A percentile compares a stretch with the other conserved stretches of the same genome.
phyloP scores from a whole-genome alignment of 2,888 invertebrate genomes.

The Pheosia tremula region DNA sequence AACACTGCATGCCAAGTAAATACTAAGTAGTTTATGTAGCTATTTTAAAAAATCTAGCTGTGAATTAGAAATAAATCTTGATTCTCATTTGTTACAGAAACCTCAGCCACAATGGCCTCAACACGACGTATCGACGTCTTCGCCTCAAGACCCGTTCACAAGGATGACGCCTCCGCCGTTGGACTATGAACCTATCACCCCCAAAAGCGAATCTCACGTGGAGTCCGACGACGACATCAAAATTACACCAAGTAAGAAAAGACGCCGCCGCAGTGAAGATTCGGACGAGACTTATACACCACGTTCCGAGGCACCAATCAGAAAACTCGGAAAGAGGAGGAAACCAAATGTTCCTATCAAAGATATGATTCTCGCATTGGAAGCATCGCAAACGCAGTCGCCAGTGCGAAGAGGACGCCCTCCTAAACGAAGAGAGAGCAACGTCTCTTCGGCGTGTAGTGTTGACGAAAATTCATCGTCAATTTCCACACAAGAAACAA shows the following conservation, averaged over 20 bases:
- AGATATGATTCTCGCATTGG: slow-evolving; percentile 72
- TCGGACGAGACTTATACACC: slow-evolving; percentile 77
- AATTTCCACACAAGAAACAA: slow-evolving; percentile 72
- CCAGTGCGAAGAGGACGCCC: slow-evolving; percentile 80
- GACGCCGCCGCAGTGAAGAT: slow-evolving; percentile 68
- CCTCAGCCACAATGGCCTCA: slow-evolving; percentile 45
- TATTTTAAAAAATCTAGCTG: not conserved
- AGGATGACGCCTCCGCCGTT: slow-evolving; percentile 52
- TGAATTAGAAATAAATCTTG: not conserved
- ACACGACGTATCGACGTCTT: slow-evolving; percentile 32
- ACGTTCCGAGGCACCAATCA: slow-evolving; percentile 56
- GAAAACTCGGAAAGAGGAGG: slow-evolving; percentile 61
- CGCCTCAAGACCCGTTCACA: slow-evolving; percentile 38
- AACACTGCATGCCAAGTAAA: no score
- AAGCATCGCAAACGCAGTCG: slow-evolving; percentile 66
- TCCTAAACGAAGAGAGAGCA: slow-evolving; percentile 79
- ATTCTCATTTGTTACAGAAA: slow-evolving; percentile 49
- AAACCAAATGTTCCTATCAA: slow-evolving; percentile 72
- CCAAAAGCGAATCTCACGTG: slow-evolving; percentile 71
- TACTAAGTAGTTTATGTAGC: no score
- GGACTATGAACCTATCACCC: slow-evolving; percentile 71
- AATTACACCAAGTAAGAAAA: slow-evolving; percentile 52
- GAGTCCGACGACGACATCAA: slow-evolving; percentile 72
- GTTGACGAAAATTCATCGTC: slow-evolving; percentile 70
- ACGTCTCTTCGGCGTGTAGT: slow-evolving; percentile 73